A percentile compares a stretch with the other conserved stretches of the same genome.
Evolutionary conservation across 2,113 vertebrate genomes (phyloP).

Genomic region (Hippolais icterina): DNA sequence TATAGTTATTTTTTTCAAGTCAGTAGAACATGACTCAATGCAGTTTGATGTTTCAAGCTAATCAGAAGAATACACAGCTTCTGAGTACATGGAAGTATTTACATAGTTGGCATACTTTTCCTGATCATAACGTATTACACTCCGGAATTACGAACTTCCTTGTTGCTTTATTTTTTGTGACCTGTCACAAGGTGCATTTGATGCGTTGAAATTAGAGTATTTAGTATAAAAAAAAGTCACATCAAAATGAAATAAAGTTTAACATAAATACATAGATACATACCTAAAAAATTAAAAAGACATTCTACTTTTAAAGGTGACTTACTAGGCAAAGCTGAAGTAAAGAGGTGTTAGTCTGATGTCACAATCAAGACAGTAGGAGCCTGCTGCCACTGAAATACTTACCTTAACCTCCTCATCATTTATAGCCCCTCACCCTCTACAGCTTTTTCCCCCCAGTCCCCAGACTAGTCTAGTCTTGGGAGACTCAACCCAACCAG

Average conservation of each 20-base stretch:
- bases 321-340: neutral
- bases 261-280: neutral
- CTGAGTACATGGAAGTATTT: neutral
- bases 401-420: neutral
- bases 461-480: neutral
- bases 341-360: neutral
- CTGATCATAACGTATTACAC: neutral
- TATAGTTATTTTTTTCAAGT: neutral
- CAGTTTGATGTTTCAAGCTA: neutral
- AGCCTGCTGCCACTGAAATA: neutral
- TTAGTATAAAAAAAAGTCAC: neutral
- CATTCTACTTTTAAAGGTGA: neutral
- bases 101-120: neutral
- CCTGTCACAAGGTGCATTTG: neutral
- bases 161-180: neutral
- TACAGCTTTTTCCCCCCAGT: rapidly evolving
- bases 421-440: neutral
- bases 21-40: neutral
- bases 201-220: neutral
- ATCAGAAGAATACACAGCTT: neutral
- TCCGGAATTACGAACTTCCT: neutral
- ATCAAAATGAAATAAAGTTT: neutral
- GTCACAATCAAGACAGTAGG: neutral
- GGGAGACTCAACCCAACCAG: neutral
- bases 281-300: neutral